Evolutionary conservation across 64 coral and sea anemone genomes (phyloP), one percentile per base, ranked within the genome.

Genomic region (Stichodactyla helianthus): DNA sequence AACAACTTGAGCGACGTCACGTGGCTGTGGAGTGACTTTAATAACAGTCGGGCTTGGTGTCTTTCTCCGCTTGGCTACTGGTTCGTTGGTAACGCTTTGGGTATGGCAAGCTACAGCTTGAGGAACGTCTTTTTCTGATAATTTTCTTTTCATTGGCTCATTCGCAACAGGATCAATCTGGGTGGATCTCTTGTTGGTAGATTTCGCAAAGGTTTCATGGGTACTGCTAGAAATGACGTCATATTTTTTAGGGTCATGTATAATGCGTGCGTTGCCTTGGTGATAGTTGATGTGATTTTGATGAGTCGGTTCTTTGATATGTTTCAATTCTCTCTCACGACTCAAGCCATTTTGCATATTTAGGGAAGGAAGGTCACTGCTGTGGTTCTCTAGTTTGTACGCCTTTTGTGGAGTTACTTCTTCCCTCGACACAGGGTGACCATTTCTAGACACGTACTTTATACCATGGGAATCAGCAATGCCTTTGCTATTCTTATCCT

Each of bases 1-100:
- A 23, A 70, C 76, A 28, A 31, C 51, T 74, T 79, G 27, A 80
- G 18, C 23, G 56, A 23, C 20, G 22, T 17, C 18, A 16, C 26
- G 16, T 7, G 84, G 55, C 12, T 91, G 71, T 58, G 54, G 25
- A 51, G 54, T 65, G 31, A 20, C 82, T 23, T 89, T 85, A 26
- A 71, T 64, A 7, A 91, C 26, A 65, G 89, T 9, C 7, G 86
- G 79, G 17, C 59, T 79, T 70, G 55, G 77, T 57, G 78, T 87
- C 52, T 83, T 87, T 64, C 67, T 59, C 50, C 65, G 7, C 86
- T 92, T 92, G 20, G 44, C 35, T 0, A 71, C 10, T 27, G 79
- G 23, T 16, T 83, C 77, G 68, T 17, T 16, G 19, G 18, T 11
- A 19, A 15, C 55, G 10, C 12, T 23, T 68, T 68, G 18, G n/a